Evolutionary conservation across 2,888 invertebrate species (phyloP).

Genomic region (Ephialtes manifestator): DNA sequence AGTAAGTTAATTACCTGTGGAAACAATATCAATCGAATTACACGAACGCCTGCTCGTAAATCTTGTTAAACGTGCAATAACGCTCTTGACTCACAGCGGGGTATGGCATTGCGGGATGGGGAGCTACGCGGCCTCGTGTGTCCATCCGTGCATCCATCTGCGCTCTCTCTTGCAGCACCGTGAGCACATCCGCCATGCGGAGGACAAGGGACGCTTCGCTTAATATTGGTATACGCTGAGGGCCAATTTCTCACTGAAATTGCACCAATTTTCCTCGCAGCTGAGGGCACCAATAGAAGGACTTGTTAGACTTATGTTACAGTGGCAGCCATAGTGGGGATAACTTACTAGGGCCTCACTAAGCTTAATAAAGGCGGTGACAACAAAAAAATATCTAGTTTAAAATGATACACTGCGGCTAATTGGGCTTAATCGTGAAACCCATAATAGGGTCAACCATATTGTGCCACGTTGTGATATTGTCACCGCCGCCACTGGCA

Average conservation of each 20-base stretch:
- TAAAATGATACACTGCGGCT: no score
- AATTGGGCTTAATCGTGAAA: no score
- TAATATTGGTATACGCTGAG: constrained; percentile 54
- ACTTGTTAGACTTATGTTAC: no score
- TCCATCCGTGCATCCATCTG: constrained; percentile 58
- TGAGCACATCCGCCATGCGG: constrained; percentile 13
- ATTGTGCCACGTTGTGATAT: no score
- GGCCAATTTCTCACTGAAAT: constrained; percentile 65
- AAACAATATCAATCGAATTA: constrained; percentile 80
- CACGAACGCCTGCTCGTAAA: constrained; percentile 74
- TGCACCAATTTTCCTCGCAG: constrained; percentile 60
- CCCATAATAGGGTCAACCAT: no score
- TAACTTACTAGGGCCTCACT: no score
- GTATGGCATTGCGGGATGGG: constrained; percentile 19
- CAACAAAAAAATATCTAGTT: no score
- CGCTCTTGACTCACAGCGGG: constrained; percentile 66
- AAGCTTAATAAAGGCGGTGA: no score
- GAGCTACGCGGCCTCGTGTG: constrained; percentile 50
- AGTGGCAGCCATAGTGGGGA: no score
- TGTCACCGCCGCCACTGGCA: no score
- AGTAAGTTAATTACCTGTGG: constrained; percentile 77
- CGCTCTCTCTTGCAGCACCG: constrained; percentile 49
- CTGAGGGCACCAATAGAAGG: neutral
- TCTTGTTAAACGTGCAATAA: constrained; percentile 74
- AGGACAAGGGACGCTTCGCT: constrained; percentile 50